These are phyloP conservation scores for Drosophila serrata DNA, from an alignment of 1,140 invertebrate species.

Conservation along the genomic window DNA sequence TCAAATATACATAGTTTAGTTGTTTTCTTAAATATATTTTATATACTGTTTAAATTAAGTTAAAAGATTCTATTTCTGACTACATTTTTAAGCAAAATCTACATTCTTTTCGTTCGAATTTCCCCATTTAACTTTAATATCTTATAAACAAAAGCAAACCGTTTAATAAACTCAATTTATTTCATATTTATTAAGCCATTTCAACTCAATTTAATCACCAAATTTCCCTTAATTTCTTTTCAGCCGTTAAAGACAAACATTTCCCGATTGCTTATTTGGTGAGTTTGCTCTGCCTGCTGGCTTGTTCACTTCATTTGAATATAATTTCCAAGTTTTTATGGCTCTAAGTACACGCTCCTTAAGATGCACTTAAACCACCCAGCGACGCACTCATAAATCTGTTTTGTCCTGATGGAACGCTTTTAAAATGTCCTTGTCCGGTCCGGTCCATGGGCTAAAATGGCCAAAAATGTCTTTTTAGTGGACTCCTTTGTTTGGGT, in stretches of 20 bases:
- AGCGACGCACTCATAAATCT: slow-evolving; percentile 21
- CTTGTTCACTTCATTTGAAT: slow-evolving; percentile 24
- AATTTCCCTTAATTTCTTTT: slow-evolving; percentile 12
- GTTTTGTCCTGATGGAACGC: neutral
- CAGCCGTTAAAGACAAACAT: slow-evolving; percentile 17
- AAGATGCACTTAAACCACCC: slow-evolving; percentile 20
- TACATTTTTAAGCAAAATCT: neutral
- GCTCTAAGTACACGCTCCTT: slow-evolving; percentile 23
- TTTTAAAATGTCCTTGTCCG: slow-evolving; percentile 19
- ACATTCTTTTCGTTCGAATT: neutral
- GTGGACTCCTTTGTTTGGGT: slow-evolving; percentile 46
- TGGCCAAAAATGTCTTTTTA: slow-evolving; percentile 51
- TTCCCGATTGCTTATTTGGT: slow-evolving; percentile 26
- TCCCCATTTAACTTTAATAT: neutral
- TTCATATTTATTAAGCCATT: slow-evolving; percentile 3
- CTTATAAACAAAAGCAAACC: neutral
- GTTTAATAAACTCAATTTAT: neutral
- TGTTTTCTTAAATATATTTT: neutral
- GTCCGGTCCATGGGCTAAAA: neutral
- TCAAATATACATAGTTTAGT: neutral
- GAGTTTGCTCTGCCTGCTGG: slow-evolving; percentile 9
- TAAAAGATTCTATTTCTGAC: neutral
- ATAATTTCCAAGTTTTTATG: slow-evolving; percentile 33
- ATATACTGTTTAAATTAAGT: neutral
- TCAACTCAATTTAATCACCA: neutral